phyloP scores from a whole-genome alignment of 2,797 vertebrate genomes.

The Artibeus lituratus region DNA sequence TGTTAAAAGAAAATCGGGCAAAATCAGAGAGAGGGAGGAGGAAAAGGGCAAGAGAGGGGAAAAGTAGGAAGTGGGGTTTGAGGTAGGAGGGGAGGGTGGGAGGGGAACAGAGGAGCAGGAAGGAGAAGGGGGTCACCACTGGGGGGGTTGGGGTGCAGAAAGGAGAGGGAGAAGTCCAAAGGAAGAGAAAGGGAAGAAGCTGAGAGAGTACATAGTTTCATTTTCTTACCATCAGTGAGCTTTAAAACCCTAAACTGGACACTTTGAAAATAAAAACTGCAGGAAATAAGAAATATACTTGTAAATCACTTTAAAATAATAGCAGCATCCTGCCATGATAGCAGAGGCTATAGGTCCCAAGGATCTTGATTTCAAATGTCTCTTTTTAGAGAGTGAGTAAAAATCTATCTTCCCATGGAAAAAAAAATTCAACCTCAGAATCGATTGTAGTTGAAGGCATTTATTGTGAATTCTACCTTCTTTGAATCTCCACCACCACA shows the following conservation, averaged over 20 bases:
- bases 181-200: background rate
- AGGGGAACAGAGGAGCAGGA: background rate
- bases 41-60: fast-evolving
- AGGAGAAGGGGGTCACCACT: fast-evolving
- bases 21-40: background rate
- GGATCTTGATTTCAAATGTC: background rate
- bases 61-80: background rate
- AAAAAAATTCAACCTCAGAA: background rate
- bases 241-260: background rate
- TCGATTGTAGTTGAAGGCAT: background rate
- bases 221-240: background rate
- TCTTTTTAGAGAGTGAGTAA: background rate
- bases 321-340: background rate
- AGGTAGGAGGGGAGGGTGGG: background rate
- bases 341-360: background rate
- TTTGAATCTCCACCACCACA: background rate
- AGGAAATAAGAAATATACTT: background rate
- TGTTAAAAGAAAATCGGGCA: background rate
- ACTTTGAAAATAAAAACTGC: background rate
- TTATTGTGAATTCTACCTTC: background rate
- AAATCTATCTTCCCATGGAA: background rate
- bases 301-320: slow-evolving; percentile 24
- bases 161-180: background rate
- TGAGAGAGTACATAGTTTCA: background rate
- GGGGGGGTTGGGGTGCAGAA: background rate